Evolutionary conservation across 2,888 invertebrate species (phyloP).

Genomic region (Eupelmus urozonus): DNA sequence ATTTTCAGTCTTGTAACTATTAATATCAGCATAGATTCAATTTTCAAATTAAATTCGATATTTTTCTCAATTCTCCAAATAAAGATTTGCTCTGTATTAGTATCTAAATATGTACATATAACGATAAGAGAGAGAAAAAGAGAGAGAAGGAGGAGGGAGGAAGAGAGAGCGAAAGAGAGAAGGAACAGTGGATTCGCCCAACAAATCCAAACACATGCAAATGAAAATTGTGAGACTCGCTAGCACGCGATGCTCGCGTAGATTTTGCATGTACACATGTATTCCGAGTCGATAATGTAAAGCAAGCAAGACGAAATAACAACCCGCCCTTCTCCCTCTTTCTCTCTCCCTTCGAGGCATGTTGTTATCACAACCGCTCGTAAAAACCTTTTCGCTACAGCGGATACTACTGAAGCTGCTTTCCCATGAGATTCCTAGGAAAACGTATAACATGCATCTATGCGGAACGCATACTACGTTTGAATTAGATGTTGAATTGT

Average conservation of each 20-base stretch:
- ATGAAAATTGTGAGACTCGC: slow-evolving; percentile 7
- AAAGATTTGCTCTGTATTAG: too few relatives aligned
- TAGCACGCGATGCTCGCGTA: background rate
- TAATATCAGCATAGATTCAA: too few relatives aligned
- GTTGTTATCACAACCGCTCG: slow-evolving; percentile 6
- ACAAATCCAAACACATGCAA: slow-evolving; percentile 11
- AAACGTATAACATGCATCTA: too few relatives aligned
- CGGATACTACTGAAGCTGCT: too few relatives aligned
- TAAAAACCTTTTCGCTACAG: slow-evolving; percentile 30
- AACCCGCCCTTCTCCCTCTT: background rate
- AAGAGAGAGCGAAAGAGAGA: too few relatives aligned
- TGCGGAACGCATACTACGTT: too few relatives aligned
- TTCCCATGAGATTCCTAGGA: too few relatives aligned
- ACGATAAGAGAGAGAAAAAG: background rate
- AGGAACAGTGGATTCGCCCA: background rate
- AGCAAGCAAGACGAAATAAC: slow-evolving; percentile 20
- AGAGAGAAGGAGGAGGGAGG: background rate
- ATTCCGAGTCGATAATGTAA: slow-evolving; percentile 31
- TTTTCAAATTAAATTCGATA: too few relatives aligned
- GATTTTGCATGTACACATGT: background rate
- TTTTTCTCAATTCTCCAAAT: too few relatives aligned
- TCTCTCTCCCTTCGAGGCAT: background rate
- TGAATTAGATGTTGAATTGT: too few relatives aligned
- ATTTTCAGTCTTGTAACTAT: too few relatives aligned
- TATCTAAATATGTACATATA: too few relatives aligned